Evolutionary conservation across 1,140 invertebrate genomes (phyloP).

Genomic region (Drosophila tristis): DNA sequence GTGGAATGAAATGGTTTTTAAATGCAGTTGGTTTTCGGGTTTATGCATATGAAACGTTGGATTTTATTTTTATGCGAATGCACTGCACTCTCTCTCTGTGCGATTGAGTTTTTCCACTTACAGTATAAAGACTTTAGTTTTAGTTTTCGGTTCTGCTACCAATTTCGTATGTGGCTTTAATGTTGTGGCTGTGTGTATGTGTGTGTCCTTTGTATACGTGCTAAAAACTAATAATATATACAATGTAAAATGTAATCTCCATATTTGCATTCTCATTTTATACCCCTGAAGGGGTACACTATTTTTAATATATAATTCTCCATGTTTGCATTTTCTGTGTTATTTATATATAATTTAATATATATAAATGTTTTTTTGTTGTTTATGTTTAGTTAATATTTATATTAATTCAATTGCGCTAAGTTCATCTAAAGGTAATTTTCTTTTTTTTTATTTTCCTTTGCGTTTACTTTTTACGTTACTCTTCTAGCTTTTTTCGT

Average conservation of each 20-base stretch:
- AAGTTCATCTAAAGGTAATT: slow-evolving; percentile 83
- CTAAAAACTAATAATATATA: slow-evolving; percentile 83
- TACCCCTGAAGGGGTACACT: no score
- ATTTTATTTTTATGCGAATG: slow-evolving; percentile 49
- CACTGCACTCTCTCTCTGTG: slow-evolving; percentile 18
- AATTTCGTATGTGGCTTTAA: slow-evolving; percentile 57
- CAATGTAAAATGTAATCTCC: slow-evolving; percentile 76
- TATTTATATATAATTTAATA: slow-evolving; percentile 18
- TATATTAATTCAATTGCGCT: slow-evolving; percentile 82
- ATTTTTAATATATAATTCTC: slow-evolving; percentile 1
- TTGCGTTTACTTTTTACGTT: slow-evolving; percentile 34
- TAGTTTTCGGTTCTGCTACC: slow-evolving; percentile 62
- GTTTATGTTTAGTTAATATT: slow-evolving; percentile 46
- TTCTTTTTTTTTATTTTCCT: slow-evolving; percentile 47
- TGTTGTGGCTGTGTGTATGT: slow-evolving; percentile 33
- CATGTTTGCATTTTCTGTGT: slow-evolving; percentile 34
- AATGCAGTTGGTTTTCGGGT: slow-evolving; percentile 43
- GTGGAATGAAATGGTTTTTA: slow-evolving; percentile 37
- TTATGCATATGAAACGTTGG: slow-evolving; percentile 34
- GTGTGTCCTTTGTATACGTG: slow-evolving; percentile 62
- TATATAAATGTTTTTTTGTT: slow-evolving; percentile 33
- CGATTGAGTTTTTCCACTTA: slow-evolving; percentile 29
- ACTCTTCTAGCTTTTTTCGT: slow-evolving; percentile 10
- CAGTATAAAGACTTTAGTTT: slow-evolving; percentile 63
- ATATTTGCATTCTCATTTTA: slow-evolving; percentile 29